These are phyloP conservation scores for Mesembrinibis cayennensis DNA, from an alignment of 2,113 vertebrate species.

Conservation along the genomic window DNA sequence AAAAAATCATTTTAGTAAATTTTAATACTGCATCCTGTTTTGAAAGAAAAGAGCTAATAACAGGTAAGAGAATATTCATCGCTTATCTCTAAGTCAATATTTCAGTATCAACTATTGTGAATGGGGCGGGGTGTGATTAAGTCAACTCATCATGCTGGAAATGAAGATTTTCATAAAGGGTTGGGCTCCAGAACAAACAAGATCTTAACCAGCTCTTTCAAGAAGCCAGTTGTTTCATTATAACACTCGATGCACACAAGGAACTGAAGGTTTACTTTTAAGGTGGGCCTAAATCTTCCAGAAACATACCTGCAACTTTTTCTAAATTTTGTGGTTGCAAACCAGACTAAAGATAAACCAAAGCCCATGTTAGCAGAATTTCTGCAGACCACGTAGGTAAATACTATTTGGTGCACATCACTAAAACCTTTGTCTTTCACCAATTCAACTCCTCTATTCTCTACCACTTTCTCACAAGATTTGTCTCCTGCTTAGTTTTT, in stretches of 20 bases:
- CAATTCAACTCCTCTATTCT: not conserved
- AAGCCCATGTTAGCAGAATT: not conserved
- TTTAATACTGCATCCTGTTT: not conserved
- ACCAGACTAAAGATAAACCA: not conserved
- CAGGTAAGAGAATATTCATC: not conserved
- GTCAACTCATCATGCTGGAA: not conserved
- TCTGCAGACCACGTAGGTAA: not conserved
- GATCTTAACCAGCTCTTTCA: not conserved
- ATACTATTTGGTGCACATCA: not conserved
- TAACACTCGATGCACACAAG: not conserved
- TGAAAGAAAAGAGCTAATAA: not conserved
- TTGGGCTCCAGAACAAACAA: not conserved
- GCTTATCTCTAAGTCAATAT: not conserved
- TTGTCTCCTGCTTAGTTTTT: not conserved
- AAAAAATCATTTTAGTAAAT: not conserved
- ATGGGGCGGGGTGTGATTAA: not conserved
- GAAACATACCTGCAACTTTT: not conserved
- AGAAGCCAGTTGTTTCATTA: not conserved
- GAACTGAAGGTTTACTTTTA: not conserved
- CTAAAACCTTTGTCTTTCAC: not conserved
- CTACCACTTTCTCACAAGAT: not conserved
- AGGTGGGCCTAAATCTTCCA: not conserved
- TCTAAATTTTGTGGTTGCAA: not conserved
- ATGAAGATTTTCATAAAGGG: not conserved
- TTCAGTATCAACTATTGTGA: not conserved